Evolutionary conservation across 2,113 vertebrate species (phyloP).

Genomic region (Petaurus breviceps): DNA sequence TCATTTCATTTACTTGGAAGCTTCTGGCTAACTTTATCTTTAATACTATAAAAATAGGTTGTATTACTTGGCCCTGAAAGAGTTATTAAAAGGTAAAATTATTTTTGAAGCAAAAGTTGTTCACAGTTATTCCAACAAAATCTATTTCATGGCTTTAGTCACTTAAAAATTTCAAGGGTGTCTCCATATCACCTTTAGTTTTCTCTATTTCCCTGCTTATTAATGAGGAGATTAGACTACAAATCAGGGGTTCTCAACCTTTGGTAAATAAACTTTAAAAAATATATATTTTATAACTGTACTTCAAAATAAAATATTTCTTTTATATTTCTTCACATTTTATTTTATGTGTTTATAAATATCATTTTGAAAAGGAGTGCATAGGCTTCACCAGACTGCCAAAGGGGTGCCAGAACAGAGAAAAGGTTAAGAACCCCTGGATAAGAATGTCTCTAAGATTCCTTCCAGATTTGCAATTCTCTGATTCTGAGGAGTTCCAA

Average conservation of each 20-base stretch:
- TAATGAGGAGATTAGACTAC: too few relatives aligned
- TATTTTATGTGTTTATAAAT: not conserved
- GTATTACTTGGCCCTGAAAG: not conserved
- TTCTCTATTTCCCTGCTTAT: too few relatives aligned
- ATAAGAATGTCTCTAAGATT: not conserved
- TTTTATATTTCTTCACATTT: not conserved
- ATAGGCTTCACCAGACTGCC: not conserved
- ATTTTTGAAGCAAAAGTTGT: not conserved
- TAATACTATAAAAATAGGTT: not conserved
- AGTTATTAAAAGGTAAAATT: constrained; percentile 13
- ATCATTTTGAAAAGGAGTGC: not conserved
- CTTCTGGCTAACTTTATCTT: not conserved
- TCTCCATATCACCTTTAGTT: too few relatives aligned
- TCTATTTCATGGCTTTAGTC: too few relatives aligned
- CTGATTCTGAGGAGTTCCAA: not conserved
- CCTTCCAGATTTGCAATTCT: not conserved
- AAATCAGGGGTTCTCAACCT: too few relatives aligned
- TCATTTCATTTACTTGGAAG: too few relatives aligned
- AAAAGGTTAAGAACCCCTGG: not conserved
- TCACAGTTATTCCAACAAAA: not conserved
- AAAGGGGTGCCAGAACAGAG: not conserved
- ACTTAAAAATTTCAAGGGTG: too few relatives aligned
- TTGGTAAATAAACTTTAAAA: too few relatives aligned
- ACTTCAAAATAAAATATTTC: not conserved
- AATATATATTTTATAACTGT: too few relatives aligned